These are phyloP conservation scores for Umimayanthus chanpuru DNA, from an alignment of 92 coral and sea anemone genomes.

Conservation along the genomic window DNA sequence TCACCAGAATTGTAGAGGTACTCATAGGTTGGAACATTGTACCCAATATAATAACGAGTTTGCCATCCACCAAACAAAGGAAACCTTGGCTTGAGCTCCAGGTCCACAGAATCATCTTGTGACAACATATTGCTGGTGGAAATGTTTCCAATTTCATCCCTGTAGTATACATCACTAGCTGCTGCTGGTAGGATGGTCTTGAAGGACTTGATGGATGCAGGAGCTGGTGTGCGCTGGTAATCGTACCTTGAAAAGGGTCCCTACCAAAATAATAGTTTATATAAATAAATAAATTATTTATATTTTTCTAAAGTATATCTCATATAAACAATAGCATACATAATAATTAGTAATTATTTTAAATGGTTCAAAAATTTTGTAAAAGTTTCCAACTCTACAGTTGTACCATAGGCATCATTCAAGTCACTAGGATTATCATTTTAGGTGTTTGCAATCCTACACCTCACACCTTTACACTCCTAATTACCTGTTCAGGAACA, in stretches of 20 bases:
- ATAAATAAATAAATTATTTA: background rate
- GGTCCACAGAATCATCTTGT: slow-evolving; percentile 91
- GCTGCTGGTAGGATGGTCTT: slow-evolving; percentile 93
- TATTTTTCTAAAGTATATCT: background rate
- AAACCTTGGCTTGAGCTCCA: slow-evolving; percentile 92
- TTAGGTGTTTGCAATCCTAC: too few species aligned
- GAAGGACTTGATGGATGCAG: slow-evolving; percentile 94
- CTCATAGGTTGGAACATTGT: slow-evolving; percentile 95
- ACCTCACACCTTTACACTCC: too few species aligned
- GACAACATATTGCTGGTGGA: slow-evolving; percentile 92
- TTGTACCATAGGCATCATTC: too few species aligned
- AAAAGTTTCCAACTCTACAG: too few species aligned
- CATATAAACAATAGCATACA: too few species aligned
- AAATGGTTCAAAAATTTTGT: too few species aligned
- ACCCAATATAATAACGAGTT: slow-evolving; percentile 92
- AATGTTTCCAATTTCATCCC: slow-evolving; percentile 98
- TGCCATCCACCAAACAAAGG: slow-evolving; percentile 99
- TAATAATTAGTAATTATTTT: too few species aligned
- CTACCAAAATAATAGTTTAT: slow-evolving; percentile 32
- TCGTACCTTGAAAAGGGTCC: slow-evolving; percentile 98
- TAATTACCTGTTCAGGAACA: too few species aligned
- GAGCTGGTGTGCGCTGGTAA: slow-evolving; percentile 96
- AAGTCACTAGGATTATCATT: too few species aligned
- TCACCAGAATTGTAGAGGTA: slow-evolving; percentile 84
- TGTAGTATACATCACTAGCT: slow-evolving; percentile 93